phyloP scores from a whole-genome alignment of 1,140 invertebrate genomes.

The Macrocentrus cingulum region DNA sequence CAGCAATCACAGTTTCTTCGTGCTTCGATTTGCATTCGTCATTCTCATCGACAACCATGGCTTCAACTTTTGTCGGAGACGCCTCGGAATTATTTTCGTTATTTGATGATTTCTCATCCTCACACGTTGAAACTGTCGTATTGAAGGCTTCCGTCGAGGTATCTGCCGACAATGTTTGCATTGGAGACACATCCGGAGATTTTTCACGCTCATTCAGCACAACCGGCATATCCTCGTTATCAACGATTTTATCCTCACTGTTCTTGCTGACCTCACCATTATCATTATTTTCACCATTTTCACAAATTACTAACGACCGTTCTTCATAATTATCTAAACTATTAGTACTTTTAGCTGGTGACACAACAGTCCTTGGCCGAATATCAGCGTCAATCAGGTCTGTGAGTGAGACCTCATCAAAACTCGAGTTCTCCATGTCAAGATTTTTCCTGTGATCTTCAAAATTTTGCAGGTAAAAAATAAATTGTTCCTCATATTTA shows the following conservation, averaged over 20 bases:
- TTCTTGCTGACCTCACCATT: neutral
- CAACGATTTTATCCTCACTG: too few relatives aligned
- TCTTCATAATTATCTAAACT: neutral
- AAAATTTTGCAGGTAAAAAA: slow-evolving; percentile 45
- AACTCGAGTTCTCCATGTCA: slow-evolving; percentile 32
- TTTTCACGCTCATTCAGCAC: slow-evolving; percentile 16
- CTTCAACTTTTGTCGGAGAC: neutral
- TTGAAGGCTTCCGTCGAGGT: neutral
- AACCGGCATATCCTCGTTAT: neutral
- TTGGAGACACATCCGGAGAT: neutral
- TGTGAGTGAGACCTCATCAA: slow-evolving; percentile 41
- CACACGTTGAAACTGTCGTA: too few relatives aligned
- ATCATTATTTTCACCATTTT: slow-evolving; percentile 41
- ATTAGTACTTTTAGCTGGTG: neutral
- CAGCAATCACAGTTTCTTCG: slow-evolving; percentile 31
- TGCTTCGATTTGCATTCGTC: neutral
- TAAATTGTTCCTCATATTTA: slow-evolving; percentile 49
- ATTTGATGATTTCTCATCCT: too few relatives aligned
- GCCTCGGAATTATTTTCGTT: too few relatives aligned
- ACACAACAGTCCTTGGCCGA: neutral
- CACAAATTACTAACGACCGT: too few relatives aligned
- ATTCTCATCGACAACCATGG: neutral
- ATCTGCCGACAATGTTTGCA: too few relatives aligned
- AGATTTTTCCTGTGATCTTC: slow-evolving; percentile 38
- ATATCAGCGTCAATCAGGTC: slow-evolving; percentile 40